Percentiles rank a stretch among this genome's conserved stretches.
Evolutionary conservation across 1,140 invertebrate species (phyloP).

Genomic region (Drosophila repletoides): DNA sequence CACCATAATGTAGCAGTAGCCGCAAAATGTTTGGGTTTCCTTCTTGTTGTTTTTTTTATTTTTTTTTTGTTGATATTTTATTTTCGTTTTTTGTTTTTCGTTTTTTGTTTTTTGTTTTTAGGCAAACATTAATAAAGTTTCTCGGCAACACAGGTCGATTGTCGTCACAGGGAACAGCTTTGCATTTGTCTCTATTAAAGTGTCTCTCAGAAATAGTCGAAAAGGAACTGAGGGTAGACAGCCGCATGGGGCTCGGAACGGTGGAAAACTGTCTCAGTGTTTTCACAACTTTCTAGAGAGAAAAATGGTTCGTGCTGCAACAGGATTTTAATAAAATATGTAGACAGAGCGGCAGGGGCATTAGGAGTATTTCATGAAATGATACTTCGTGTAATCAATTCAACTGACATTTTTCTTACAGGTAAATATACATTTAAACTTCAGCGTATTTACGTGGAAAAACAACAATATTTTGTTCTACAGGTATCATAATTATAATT

Average conservation of each 20-base stretch:
- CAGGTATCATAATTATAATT: too few species aligned
- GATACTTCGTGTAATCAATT: too few species aligned
- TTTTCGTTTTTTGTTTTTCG: slow-evolving; percentile 8
- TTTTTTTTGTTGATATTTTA: slow-evolving; percentile 5
- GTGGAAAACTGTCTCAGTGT: not conserved
- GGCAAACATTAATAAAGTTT: slow-evolving; percentile 65
- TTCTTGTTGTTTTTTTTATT: slow-evolving; percentile 12
- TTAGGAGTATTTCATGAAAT: too few species aligned
- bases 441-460: too few species aligned
- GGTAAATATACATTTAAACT: too few species aligned
- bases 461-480: too few species aligned
- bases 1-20: slow-evolving; percentile 38
- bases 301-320: too few species aligned
- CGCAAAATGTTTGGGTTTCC: slow-evolving; percentile 18
- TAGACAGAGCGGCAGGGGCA: too few species aligned
- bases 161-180: slow-evolving; percentile 51
- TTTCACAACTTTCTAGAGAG: too few species aligned
- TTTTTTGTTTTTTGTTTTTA: slow-evolving; percentile 22
- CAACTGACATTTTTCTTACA: too few species aligned
- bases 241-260: not conserved
- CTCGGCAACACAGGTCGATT: slow-evolving; percentile 29
- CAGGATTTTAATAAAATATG: too few species aligned
- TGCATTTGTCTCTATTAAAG: slow-evolving; percentile 63
- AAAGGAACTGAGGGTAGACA: not conserved
- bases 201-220: not conserved